phyloP scores from a whole-genome alignment of 2,888 invertebrate genomes.

The Phorcus lineatus region DNA sequence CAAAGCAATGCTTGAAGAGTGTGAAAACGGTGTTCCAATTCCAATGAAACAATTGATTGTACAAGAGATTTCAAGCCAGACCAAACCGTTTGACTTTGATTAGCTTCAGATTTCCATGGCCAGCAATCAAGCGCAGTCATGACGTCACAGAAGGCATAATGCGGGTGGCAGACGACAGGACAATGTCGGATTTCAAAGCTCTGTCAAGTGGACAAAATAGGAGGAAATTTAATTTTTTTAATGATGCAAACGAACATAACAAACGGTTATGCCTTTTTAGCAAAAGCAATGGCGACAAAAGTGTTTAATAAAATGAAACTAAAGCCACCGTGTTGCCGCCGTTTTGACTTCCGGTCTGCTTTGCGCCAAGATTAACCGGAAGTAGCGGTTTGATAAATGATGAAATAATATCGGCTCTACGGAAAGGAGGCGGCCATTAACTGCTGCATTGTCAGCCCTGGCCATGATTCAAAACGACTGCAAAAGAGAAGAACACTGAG shows the following conservation, averaged over 20 bases:
- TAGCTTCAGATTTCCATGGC: not conserved
- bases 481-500: not conserved
- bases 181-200: not conserved
- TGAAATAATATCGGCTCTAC: conserved; percentile 27
- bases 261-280: not conserved
- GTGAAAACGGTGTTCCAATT: no score
- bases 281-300: not conserved
- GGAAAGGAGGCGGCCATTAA: not conserved
- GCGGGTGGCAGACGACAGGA: conserved; percentile 17
- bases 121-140: not conserved
- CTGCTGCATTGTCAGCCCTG: not conserved
- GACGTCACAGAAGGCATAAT: conserved; percentile 6
- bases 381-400: conserved; percentile 32
- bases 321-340: conserved; percentile 13
- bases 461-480: not conserved
- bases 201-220: conserved; percentile 11
- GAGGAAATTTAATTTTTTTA: conserved; percentile 20
- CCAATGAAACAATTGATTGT: no score
- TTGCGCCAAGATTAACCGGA: conserved; percentile 26
- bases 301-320: conserved; percentile 15
- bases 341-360: conserved; percentile 22
- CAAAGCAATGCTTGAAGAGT: no score
- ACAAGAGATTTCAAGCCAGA: not conserved
- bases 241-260: not conserved
- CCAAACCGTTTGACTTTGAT: conserved; percentile 16